Evolutionary conservation across 2,888 invertebrate species (phyloP), one percentile per base, ranked within the genome.

Genomic region (Halictus quadricinctus): DNA sequence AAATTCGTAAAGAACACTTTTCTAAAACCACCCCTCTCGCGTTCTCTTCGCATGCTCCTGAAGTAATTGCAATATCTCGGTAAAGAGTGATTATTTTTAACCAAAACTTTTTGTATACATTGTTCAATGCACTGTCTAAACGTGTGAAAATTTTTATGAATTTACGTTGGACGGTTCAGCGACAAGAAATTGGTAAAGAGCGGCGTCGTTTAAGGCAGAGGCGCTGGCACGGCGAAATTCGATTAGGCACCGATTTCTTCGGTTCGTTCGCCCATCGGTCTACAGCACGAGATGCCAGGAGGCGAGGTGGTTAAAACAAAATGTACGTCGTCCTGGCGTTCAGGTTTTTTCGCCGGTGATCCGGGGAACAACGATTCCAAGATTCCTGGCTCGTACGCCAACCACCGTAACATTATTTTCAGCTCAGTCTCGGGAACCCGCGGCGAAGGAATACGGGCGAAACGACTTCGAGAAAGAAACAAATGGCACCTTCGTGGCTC

Each of bases 401-500:
- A 76, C 73, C 54, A 72, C 25, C 58, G 79, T 77, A 79, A 85
- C 86, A 88, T 88, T 82, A 86, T 87, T 88, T 81, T 85, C 76
- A 84, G 79, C 80, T 87, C 80, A 75, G 76, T 58, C 69, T 46
- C 41, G 64, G 78, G 83, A 73, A 81, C 72, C 66, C 80, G 82
- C 79, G 70, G 50, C 78, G 81, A 18, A 81, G 83, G 80, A 85
- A 80, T 73, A 76, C 66, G 86, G 64, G 78, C 43, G 80, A 76
- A 80, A 85, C 72, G 83, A 85, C 73, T 86, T 76, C 81, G 78
- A 82, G 89, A 90, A 90, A 90, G 91, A 93, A 92, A 93, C 92
- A 92, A 93, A 92, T 91, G 91, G 90, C 89, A 90, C 89, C 90
- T 91, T 89, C 90, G 91, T 89, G 91, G 90, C 90, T 91, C 91